These are phyloP conservation scores for Crotalus helleri DNA, from an alignment of 2,113 vertebrate species.

Conservation along the genomic window DNA sequence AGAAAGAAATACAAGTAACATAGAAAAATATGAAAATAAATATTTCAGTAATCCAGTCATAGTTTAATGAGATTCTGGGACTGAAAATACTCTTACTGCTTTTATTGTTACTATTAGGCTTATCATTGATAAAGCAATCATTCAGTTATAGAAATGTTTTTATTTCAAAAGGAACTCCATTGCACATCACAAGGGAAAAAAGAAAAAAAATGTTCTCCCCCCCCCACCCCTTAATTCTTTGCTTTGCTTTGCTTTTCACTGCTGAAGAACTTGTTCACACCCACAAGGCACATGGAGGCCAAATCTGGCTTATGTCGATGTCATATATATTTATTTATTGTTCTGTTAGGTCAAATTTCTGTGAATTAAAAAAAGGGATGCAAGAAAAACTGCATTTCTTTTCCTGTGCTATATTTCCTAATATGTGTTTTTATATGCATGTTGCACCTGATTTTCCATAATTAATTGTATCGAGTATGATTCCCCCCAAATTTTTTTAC, in stretches of 20 bases:
- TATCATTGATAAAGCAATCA: background rate
- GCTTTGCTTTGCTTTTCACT: background rate
- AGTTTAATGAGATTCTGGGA: background rate
- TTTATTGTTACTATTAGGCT: background rate
- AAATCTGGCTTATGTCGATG: background rate
- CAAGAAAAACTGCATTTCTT: background rate
- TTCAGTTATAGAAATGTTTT: background rate
- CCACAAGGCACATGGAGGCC: background rate
- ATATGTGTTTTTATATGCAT: background rate
- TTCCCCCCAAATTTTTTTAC: background rate
- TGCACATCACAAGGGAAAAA: background rate
- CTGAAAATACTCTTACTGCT: background rate
- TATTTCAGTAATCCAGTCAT: background rate
- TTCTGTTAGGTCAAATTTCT: background rate
- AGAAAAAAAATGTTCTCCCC: background rate
- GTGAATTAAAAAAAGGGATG: background rate
- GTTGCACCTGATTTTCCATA: background rate
- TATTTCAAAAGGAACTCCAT: background rate
- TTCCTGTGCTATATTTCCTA: background rate
- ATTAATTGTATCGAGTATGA: background rate
- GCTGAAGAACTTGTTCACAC: background rate
- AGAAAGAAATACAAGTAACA: background rate
- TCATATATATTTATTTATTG: background rate
- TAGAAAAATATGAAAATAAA: background rate
- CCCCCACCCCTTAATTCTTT: background rate